Base-by-base conservation (phyloP, 2,797 vertebrate genomes). In the Sternarchorhynchus goeldii region DNA sequence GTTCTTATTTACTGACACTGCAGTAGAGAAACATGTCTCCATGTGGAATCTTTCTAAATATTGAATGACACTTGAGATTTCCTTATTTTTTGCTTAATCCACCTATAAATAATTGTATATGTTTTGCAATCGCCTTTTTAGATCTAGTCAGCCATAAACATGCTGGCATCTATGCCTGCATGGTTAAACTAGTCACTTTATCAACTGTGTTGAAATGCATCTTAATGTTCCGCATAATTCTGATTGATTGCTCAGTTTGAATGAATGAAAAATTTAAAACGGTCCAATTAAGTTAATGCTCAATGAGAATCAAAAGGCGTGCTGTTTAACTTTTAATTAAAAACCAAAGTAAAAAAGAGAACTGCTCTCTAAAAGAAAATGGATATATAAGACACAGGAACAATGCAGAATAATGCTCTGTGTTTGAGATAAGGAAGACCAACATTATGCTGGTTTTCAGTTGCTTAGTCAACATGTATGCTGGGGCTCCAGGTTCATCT, bases 1-100 rank as follows among this genome's bases (percentile, higher is more conserved):
- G 69, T 21, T 58, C 66, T 76, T 79, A 31, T 67, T 84, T 71
- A 63, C 50, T 53, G n/a, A 67, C 64, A 80, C 73, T 77, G 53
- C 64, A 45, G 63, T 45, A 67, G 50, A 31, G 5, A 63, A 60
- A 58, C 57, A 74, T 14, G 45, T 12, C 3, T 50, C 12, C 18
- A 71, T 32, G 20, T 6, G 45, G 71, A 78, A 63, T 78, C n/a
- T 64, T 78, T 69, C 56, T 74, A 55, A 67, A 50, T 53, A 39
- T 45, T 45, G 20, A 55, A 70, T 57, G 29, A 69, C 17, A 36
- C 18, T 16, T 45, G 41, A 53, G 21, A 16, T 31, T 68, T 50
- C 14, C 16, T 45, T 45, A 25, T 14, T 3, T 45, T 45, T 41
- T 45, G 25, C 6, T 14, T 66, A 25, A 66, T 66, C 21, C 20